These are phyloP conservation scores for Brachionus manjavacas DNA, from an alignment of 1,140 invertebrate genomes.

Conservation along the genomic window DNA sequence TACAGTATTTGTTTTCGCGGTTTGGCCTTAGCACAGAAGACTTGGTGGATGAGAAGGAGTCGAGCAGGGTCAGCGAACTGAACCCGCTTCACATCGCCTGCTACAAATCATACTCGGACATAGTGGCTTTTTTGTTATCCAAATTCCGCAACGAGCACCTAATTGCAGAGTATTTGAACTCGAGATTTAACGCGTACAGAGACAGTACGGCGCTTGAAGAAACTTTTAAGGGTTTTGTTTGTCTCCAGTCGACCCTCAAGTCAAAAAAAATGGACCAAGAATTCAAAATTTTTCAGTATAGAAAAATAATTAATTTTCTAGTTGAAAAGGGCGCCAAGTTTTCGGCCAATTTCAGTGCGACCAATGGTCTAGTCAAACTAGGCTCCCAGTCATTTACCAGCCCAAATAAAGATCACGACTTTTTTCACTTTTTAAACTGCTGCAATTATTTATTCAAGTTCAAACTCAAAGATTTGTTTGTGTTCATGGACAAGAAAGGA, in stretches of 20 bases:
- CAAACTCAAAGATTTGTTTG: background rate
- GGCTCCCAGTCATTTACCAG: background rate
- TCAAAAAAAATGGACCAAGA: background rate
- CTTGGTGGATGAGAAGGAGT: background rate
- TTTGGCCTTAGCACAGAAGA: background rate
- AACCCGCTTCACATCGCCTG: slow-evolving; percentile 17
- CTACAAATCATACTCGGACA: background rate
- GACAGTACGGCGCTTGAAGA: slow-evolving; percentile 4
- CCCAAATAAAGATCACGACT: background rate
- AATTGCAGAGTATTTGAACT: background rate
- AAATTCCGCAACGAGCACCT: background rate
- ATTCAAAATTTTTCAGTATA: background rate
- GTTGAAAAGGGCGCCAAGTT: slow-evolving; percentile 25
- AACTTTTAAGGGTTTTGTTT: slow-evolving; percentile 28
- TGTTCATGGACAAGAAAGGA: background rate
- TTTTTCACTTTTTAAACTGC: slow-evolving; percentile 20
- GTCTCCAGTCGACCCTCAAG: background rate
- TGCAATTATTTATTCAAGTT: slow-evolving; percentile 36
- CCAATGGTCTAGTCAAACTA: background rate
- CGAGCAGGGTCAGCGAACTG: background rate
- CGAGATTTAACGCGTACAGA: background rate
- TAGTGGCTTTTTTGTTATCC: background rate
- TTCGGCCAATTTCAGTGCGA: background rate
- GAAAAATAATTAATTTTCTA: slow-evolving; percentile 22
- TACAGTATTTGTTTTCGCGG: background rate